Base-by-base conservation (phyloP, 2,888 invertebrate genomes). In the Drosophila paramelanica region DNA sequence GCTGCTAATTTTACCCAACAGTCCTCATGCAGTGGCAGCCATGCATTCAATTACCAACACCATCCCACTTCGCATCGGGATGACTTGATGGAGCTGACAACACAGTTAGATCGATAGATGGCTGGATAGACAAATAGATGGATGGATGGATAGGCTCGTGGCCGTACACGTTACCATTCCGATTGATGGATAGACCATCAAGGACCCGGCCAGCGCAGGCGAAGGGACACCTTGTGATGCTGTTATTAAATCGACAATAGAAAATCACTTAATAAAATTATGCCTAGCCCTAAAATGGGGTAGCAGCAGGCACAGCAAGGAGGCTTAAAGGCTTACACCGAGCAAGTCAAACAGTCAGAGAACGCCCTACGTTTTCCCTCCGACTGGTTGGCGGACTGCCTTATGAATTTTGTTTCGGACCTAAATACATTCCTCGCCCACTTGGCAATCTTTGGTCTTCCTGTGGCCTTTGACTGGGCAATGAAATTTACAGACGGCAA, bases 221-320 rank as follows among this genome's bases (percentile, higher is more conserved):
- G 2, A 14, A 17, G 23, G 31, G 10, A 3, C 31, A 31, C 3
- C 10, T 10, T 31, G 3, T 3, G 49, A 5, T 55, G 47, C 36
- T 36, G n/a, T 41, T 42, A 53, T 53, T 64, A 55, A 81, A 75
- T 70, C 69, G 77, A 73, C 71, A 59, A 79, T 79, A 61, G 75
- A 76, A 89, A 88, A 73, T 77, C 81, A 79, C 71, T 79, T 79
- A 77, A 87, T 78, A 52, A 73, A 88, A 88, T 88, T 85, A 77
- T 73, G 60, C 46, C 76, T 50, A 43, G 42, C 13, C 13, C 33
- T 31, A 61, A 50, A 39, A 56, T 50, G 45, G 38, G 47, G 11
- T 13, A 14, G 33, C n/a, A 25, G 10, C 8, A 31, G 6, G 43
- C 25, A 36, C 31, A n/a, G 42, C 53, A 45, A 14, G 10, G 17